phyloP scores from a whole-genome alignment of 2,888 invertebrate species.

The Melitaea athalia region DNA sequence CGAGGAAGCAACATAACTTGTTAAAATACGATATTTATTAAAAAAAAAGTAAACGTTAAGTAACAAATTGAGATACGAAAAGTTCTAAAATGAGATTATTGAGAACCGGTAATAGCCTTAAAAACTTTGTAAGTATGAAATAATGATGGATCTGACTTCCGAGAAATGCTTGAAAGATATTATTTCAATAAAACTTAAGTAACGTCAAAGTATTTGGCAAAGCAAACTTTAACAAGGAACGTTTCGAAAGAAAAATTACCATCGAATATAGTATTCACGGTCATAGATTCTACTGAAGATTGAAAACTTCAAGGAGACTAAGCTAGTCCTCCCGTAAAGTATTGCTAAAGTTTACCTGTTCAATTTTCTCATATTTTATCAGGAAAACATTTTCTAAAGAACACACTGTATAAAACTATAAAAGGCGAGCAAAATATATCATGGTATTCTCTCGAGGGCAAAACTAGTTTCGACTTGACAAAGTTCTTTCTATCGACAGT shows the following conservation, averaged over 20 bases:
- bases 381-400: background rate
- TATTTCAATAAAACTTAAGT: background rate
- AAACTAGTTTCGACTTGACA: constrained; percentile 23
- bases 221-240: background rate
- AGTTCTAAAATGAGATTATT: too few species aligned
- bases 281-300: constrained; percentile 6
- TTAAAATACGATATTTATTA: too few species aligned
- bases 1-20: too few species aligned
- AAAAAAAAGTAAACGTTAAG: too few species aligned
- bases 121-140: too few species aligned
- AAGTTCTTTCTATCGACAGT: constrained; percentile 23
- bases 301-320: background rate
- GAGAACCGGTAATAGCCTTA: too few species aligned
- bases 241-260: background rate
- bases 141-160: background rate
- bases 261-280: constrained; percentile 1
- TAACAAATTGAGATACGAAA: too few species aligned
- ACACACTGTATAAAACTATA: background rate
- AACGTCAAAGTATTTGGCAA: background rate
- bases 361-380: constrained; percentile 3
- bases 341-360: constrained; percentile 7
- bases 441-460: constrained; percentile 10
- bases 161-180: background rate
- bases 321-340: background rate
- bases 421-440: constrained; percentile 2